These are phyloP conservation scores for Ameiurus melas DNA, from an alignment of 2,113 vertebrate genomes.

Conservation along the genomic window DNA sequence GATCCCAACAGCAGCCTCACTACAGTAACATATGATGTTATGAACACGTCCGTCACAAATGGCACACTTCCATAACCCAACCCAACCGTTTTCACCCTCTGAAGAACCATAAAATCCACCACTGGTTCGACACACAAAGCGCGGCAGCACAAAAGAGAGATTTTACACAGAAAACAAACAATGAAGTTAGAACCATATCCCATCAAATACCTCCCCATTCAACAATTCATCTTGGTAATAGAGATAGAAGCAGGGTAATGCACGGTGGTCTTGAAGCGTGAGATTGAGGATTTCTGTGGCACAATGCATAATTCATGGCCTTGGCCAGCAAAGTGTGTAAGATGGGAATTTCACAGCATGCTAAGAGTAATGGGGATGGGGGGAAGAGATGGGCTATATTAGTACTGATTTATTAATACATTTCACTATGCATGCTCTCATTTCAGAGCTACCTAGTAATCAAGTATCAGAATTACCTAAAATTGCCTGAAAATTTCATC, in stretches of 20 bases:
- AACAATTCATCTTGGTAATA: constrained; percentile 99
- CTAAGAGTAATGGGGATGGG: constrained; percentile 87
- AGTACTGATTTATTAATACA: constrained; percentile 59
- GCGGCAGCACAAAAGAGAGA: constrained; percentile 54
- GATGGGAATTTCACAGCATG: constrained; percentile 99
- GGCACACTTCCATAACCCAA: constrained; percentile 40
- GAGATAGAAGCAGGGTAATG: constrained; percentile 97
- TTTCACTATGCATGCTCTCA: constrained; percentile 83
- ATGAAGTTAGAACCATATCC: constrained; percentile 90
- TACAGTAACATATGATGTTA: constrained; percentile 49
- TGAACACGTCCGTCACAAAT: constrained; percentile 48
- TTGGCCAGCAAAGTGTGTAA: constrained; percentile 98
- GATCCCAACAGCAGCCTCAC: constrained; percentile 35
- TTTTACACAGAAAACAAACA: constrained; percentile 81
- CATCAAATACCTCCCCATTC: constrained; percentile 89
- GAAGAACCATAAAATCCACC: constrained; percentile 60
- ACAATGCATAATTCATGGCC: constrained; percentile 99
- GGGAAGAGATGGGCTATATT: constrained; percentile 79
- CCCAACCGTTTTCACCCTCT: constrained; percentile 51
- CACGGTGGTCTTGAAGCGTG: constrained; percentile 95
- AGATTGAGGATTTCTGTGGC: constrained; percentile 98
- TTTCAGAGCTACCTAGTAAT: constrained; percentile 81
- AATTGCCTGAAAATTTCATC: constrained; percentile 43
- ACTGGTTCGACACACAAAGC: constrained; percentile 56
- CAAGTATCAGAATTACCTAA: constrained; percentile 78